Percentiles rank a stretch among this genome's conserved stretches.
Conservation (phyloP, 2,797 vertebrate genomes). For the Phoxinus dragarum region DNA sequence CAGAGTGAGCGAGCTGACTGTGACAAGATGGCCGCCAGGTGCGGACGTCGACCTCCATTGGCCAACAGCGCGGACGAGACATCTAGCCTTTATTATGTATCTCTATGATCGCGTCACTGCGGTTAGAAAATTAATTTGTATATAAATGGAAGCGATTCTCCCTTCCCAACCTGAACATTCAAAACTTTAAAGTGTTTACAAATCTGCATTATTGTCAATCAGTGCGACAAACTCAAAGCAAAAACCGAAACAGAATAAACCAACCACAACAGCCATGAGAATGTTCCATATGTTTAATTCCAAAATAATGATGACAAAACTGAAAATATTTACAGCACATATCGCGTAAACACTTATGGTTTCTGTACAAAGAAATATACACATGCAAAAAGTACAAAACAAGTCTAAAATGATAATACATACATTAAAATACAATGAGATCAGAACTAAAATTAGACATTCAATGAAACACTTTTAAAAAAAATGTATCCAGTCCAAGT, state of each 20-base stretch:
- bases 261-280: slow-evolving; percentile 57
- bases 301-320: slow-evolving; percentile 97
- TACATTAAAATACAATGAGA: slow-evolving; percentile 80
- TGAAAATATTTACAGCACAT: slow-evolving; percentile 94
- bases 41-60: too few species aligned
- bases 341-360: slow-evolving; percentile 86
- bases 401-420: slow-evolving; percentile 68
- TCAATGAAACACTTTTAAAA: slow-evolving; percentile 68
- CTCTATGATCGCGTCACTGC: too few species aligned
- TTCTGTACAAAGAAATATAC: slow-evolving; percentile 99
- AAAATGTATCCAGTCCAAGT: slow-evolving; percentile 86
- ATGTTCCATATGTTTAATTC: slow-evolving; percentile 93
- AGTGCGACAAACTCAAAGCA: not conserved
- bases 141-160: not conserved
- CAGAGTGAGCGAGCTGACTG: too few species aligned
- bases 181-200: not conserved
- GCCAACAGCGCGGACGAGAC: too few species aligned
- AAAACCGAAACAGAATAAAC: not conserved
- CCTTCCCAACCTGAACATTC: not conserved
- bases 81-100: too few species aligned
- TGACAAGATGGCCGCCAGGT: too few species aligned
- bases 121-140: not conserved
- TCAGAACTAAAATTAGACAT: slow-evolving; percentile 67
- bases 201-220: not conserved
- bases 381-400: slow-evolving; percentile 87